Evolutionary conservation across 1,140 invertebrate species (phyloP).

Genomic region (Centruroides sculpturatus): DNA sequence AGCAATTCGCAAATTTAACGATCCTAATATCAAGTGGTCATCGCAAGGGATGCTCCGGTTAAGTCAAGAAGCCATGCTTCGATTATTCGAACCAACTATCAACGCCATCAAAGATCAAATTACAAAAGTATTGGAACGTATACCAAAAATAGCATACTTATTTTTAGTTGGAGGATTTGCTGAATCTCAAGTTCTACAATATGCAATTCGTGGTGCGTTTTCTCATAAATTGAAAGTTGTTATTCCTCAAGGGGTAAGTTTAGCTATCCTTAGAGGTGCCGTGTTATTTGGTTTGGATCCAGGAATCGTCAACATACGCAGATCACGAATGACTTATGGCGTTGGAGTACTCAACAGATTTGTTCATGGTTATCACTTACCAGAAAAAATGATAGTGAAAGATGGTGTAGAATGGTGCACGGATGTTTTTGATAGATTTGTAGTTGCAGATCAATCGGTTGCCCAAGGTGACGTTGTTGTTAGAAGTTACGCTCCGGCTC

Average conservation of each 20-base stretch:
- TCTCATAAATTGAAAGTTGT: slow-evolving; percentile 33
- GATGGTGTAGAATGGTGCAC: slow-evolving; percentile 40
- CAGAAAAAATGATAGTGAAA: slow-evolving; percentile 33
- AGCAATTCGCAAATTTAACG: slow-evolving; percentile 29
- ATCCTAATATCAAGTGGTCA: slow-evolving; percentile 17
- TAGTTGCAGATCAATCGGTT: slow-evolving; percentile 35
- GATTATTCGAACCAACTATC: slow-evolving; percentile 38
- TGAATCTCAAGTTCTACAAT: slow-evolving; percentile 39
- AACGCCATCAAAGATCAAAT: slow-evolving; percentile 38
- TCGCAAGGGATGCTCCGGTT: slow-evolving; percentile 40
- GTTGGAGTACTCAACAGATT: slow-evolving; percentile 44
- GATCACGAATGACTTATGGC: slow-evolving; percentile 41
- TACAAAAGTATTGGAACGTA: slow-evolving; percentile 33
- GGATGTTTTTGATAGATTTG: slow-evolving; percentile 43
- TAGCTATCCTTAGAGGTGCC: slow-evolving; percentile 36
- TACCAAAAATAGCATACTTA: slow-evolving; percentile 33
- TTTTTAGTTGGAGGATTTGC: slow-evolving; percentile 46
- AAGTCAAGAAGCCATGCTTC: slow-evolving; percentile 34
- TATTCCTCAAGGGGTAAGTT: slow-evolving; percentile 37
- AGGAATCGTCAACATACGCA: slow-evolving; percentile 33
- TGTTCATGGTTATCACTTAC: slow-evolving; percentile 32
- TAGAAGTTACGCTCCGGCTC: slow-evolving; percentile 40
- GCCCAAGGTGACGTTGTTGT: slow-evolving; percentile 36
- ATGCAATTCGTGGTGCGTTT: slow-evolving; percentile 35
- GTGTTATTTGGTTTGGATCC: slow-evolving; percentile 43